Percentiles rank a stretch among this genome's conserved stretches.
These are phyloP conservation scores for Characodon lateralis DNA, from an alignment of 2,797 vertebrate genomes.

Conservation along the genomic window DNA sequence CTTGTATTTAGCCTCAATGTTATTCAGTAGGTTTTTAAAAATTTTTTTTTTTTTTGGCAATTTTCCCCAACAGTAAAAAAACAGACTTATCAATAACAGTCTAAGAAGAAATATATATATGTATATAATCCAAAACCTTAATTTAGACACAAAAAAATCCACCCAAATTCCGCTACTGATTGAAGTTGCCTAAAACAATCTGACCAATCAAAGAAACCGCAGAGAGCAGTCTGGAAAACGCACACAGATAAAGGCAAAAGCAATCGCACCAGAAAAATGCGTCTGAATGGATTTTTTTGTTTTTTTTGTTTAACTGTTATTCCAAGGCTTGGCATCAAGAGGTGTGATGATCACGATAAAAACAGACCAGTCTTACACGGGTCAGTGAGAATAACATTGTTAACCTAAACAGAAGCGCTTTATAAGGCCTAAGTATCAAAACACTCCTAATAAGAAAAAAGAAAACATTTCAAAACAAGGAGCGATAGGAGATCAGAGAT, in stretches of 20 bases:
- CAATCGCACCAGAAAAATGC: constrained; percentile 57
- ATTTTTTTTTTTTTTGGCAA: constrained; percentile 53
- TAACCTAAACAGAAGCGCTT: constrained; percentile 73
- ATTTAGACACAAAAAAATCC: constrained; percentile 67
- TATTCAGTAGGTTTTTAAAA: constrained; percentile 49
- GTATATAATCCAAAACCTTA: constrained; percentile 64
- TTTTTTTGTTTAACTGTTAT: constrained; percentile 41
- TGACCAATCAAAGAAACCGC: constrained; percentile 18
- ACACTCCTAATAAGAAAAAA: constrained; percentile 69
- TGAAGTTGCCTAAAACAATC: constrained; percentile 50
- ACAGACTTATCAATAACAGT: constrained; percentile 76
- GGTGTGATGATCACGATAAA: constrained; percentile 72
- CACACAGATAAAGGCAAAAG: constrained; percentile 50
- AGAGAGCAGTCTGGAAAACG: constrained; percentile 30
- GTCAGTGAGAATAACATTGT: constrained; percentile 62
- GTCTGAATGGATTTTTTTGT: constrained; percentile 65
- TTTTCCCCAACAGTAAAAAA: constrained; percentile 70
- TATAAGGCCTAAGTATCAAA: constrained; percentile 78
- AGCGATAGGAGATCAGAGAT: constrained; percentile 46
- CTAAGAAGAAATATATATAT: constrained; percentile 59
- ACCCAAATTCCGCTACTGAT: constrained; percentile 65
- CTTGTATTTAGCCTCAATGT: constrained; percentile 65
- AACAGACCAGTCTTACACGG: constrained; percentile 74
- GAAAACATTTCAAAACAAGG: constrained; percentile 48
- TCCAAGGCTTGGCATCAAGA: constrained; percentile 65